Evolutionary conservation across 2,888 invertebrate species (phyloP).

Genomic region (Apocheima hispidaria): DNA sequence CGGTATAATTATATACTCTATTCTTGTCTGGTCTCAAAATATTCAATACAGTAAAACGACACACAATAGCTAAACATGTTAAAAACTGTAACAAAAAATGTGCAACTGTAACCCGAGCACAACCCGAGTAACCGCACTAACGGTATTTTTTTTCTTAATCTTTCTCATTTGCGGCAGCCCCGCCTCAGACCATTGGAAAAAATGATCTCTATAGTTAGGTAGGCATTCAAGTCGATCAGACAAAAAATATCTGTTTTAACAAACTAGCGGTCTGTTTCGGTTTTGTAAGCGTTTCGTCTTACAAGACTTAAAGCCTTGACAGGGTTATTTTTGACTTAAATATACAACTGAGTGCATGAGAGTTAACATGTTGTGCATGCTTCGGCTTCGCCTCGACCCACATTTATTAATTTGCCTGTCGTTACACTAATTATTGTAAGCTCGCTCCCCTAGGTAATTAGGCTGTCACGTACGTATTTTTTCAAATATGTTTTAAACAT

Average conservation of each 20-base stretch:
- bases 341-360: no score
- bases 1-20: no score
- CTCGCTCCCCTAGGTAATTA: no score
- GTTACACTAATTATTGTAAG: no score
- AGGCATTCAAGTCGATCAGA: background rate
- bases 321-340: no score
- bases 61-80: background rate
- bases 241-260: background rate
- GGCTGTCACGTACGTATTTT: no score
- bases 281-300: no score
- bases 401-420: no score
- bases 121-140: background rate
- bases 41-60: background rate
- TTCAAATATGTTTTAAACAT: no score
- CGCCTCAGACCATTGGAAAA: background rate
- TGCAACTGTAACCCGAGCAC: background rate
- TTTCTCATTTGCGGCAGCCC: background rate
- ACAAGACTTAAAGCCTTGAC: no score
- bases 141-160: slow-evolving; percentile 9
- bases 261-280: background rate
- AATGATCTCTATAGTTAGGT: background rate
- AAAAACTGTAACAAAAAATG: slow-evolving; percentile 10
- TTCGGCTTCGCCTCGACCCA: no score
- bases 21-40: background rate
- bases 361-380: no score